phyloP scores from a whole-genome alignment of 2,888 invertebrate genomes.

The Mesochorus sp. region DNA sequence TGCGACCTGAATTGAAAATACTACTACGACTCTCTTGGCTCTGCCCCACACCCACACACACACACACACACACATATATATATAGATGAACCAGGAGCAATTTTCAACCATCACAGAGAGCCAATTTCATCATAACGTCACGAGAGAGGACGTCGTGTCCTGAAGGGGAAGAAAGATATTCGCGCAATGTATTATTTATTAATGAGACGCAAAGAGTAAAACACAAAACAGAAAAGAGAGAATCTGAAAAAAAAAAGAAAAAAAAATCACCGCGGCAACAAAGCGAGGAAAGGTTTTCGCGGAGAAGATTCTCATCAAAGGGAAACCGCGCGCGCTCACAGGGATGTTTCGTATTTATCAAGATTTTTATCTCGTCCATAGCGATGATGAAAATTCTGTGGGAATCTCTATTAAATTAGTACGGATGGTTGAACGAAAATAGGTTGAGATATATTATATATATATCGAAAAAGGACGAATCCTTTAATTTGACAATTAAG shows the following conservation, averaged over 20 bases:
- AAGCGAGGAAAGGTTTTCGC: no score
- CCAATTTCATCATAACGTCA: constrained; percentile 54
- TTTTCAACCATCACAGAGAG: constrained; percentile 43
- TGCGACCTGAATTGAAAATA: constrained; percentile 61
- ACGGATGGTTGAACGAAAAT: no score
- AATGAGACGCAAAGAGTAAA: constrained; percentile 19
- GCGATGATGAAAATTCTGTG: no score
- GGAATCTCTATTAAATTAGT: no score
- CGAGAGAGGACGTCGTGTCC: constrained; percentile 10
- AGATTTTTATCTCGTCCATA: constrained; percentile 4
- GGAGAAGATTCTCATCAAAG: no score
- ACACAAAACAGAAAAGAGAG: not conserved
- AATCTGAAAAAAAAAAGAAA: constrained; percentile 4
- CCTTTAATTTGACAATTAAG: no score
- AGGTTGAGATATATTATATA: no score
- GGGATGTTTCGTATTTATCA: constrained; percentile 46
- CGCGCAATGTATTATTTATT: constrained; percentile 35
- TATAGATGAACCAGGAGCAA: constrained; percentile 15
- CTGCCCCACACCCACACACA: not conserved
- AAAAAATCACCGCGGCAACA: not conserved
- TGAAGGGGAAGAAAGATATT: constrained; percentile 17
- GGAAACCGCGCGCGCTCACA: no score
- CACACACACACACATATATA: not conserved
- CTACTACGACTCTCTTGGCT: constrained; percentile 34
- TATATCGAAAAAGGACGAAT: no score